Percentiles rank a stretch among this genome's conserved stretches.
These are phyloP conservation scores for Turritopsis dohrnii DNA, from an alignment of 30 jellyfish, hydroid and myxozoan genomes.

Conservation along the genomic window DNA sequence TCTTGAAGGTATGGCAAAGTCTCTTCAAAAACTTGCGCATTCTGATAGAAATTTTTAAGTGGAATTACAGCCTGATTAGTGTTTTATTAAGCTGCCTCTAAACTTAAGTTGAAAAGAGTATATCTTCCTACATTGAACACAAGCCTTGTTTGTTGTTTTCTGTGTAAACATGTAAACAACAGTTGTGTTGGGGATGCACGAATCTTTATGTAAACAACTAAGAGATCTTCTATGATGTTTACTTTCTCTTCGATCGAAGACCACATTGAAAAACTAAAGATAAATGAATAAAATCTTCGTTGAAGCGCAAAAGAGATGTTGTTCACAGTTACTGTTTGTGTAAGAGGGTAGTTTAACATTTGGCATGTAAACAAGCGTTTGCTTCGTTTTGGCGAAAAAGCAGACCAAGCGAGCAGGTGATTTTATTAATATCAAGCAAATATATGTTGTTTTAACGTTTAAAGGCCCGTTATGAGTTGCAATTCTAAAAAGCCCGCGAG, in stretches of 20 bases:
- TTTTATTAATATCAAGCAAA: no score
- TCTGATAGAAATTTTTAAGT: no score
- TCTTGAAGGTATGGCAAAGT: no score
- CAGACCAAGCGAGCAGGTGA: no score
- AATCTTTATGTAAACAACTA: background rate
- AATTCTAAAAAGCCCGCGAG: no score
- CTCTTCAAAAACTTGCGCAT: no score
- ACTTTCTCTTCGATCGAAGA: background rate
- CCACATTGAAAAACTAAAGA: background rate
- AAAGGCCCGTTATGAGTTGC: no score
- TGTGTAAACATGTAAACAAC: background rate
- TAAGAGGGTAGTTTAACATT: background rate
- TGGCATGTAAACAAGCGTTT: no score
- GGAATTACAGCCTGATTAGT: background rate
- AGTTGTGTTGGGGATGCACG: background rate
- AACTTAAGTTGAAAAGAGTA: no score
- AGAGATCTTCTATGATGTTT: background rate
- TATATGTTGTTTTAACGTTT: no score
- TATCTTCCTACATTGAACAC: background rate
- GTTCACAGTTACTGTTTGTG: background rate
- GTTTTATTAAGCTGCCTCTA: background rate
- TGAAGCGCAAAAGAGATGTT: background rate
- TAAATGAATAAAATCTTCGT: background rate
- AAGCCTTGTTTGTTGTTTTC: background rate
- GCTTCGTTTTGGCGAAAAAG: no score